Evolutionary conservation across 2,797 vertebrate genomes (phyloP).

Genomic region (Eulemur albifrons): DNA sequence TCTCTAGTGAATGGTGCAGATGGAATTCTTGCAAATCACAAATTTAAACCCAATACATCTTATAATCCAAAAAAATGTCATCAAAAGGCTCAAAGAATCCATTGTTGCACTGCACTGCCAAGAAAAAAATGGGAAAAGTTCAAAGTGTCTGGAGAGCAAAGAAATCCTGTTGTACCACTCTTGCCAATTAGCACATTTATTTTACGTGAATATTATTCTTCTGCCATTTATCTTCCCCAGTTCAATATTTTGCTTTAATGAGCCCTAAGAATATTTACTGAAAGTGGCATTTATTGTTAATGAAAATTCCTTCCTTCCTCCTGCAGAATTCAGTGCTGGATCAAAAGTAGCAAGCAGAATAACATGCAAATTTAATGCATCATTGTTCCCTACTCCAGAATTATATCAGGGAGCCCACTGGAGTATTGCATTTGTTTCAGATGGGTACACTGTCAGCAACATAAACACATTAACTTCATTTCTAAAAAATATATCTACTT

Average conservation of each 20-base stretch:
- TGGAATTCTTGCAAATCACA: conserved; percentile 82
- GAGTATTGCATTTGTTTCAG: background rate
- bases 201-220: conserved; percentile 67
- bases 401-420: background rate
- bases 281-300: conserved; percentile 60
- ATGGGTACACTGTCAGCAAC: background rate
- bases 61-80: conserved; percentile 83
- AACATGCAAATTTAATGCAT: background rate
- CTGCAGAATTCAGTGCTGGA: background rate
- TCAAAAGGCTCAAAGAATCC: conserved; percentile 74
- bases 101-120: conserved; percentile 72
- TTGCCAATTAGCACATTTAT: conserved; percentile 69
- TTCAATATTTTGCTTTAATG: conserved; percentile 40
- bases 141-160: conserved; percentile 66
- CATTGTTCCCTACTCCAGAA: background rate
- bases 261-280: conserved; percentile 52
- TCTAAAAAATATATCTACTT: background rate
- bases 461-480: background rate
- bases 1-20: conserved; percentile 66
- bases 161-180: conserved; percentile 40
- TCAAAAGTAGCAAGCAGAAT: background rate
- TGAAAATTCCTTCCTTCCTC: conserved; percentile 58
- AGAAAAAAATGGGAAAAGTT: conserved; percentile 55
- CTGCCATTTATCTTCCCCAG: conserved; percentile 44
- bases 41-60: conserved; percentile 80